Conservation (phyloP, 92 coral and sea anemone genomes). For the Paragorgia papillata region DNA sequence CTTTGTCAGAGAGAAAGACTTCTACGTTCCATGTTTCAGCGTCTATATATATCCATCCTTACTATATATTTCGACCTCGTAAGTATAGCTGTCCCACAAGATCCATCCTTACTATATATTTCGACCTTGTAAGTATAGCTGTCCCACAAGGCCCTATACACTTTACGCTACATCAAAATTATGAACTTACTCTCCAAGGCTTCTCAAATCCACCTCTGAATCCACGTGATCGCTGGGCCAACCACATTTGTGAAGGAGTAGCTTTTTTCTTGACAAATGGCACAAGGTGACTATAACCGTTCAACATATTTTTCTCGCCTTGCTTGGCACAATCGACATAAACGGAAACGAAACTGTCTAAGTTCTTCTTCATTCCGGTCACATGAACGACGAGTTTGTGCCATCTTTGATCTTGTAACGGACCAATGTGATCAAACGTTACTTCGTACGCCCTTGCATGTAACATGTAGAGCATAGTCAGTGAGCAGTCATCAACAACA, state of each 20-base stretch:
- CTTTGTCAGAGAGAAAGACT: no score
- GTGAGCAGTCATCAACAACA: slow-evolving; percentile 63
- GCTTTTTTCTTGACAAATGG: slow-evolving; percentile 54
- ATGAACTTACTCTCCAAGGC: slow-evolving; percentile 44
- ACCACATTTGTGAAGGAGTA: slow-evolving; percentile 53
- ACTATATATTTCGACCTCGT: no score
- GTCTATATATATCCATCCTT: no score
- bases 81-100: no score
- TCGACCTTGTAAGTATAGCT: no score
- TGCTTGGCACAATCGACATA: slow-evolving; percentile 73
- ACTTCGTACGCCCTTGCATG: slow-evolving; percentile 32
- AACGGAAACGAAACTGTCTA: slow-evolving; percentile 55
- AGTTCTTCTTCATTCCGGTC: slow-evolving; percentile 47
- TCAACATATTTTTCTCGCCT: slow-evolving; percentile 58
- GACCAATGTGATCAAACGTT: slow-evolving; percentile 63
- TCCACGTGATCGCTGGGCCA: slow-evolving; percentile 66
- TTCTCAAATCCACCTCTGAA: slow-evolving; percentile 39
- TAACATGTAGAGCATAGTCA: slow-evolving; percentile 55
- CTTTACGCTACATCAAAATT: no score
- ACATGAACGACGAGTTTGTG: slow-evolving; percentile 75
- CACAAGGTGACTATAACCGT: slow-evolving; percentile 49
- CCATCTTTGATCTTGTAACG: slow-evolving; percentile 76
- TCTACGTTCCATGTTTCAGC: no score
- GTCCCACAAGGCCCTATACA: no score
- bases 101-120: no score